Evolutionary conservation across 2,888 invertebrate genomes (phyloP).

Genomic region (Choristoneura rosaceana): DNA sequence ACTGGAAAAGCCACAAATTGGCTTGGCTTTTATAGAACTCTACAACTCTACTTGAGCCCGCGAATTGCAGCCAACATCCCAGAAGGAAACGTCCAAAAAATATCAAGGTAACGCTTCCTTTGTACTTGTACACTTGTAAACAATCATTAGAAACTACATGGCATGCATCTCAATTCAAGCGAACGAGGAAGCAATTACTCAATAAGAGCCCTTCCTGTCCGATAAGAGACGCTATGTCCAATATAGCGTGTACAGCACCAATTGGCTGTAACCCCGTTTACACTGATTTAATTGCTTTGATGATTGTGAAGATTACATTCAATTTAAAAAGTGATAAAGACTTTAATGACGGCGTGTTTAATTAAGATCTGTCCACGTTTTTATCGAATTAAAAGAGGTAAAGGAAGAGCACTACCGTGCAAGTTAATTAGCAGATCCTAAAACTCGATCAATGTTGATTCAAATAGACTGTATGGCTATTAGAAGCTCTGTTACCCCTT

Average conservation of each 20-base stretch:
- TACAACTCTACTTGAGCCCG: too few species aligned
- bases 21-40: too few species aligned
- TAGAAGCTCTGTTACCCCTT: too few species aligned
- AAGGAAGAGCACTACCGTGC: not conserved
- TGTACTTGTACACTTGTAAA: not conserved
- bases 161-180: not conserved
- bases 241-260: conserved; percentile 10
- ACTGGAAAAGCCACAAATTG: too few species aligned
- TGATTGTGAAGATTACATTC: not conserved
- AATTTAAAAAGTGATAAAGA: not conserved
- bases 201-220: conserved; percentile 21
- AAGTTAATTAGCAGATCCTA: not conserved
- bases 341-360: not conserved
- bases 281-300: conserved; percentile 1
- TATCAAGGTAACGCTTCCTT: too few species aligned
- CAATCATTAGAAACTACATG: not conserved
- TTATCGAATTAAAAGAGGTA: not conserved
- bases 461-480: not conserved
- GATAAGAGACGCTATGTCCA: conserved; percentile 1
- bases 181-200: conserved; percentile 17
- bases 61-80: too few species aligned
- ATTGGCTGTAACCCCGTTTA: not conserved
- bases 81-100: too few species aligned
- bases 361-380: not conserved
- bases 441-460: not conserved